Evolutionary conservation across 2,113 vertebrate genomes (phyloP).

Genomic region (Dascyllus trimaculatus): DNA sequence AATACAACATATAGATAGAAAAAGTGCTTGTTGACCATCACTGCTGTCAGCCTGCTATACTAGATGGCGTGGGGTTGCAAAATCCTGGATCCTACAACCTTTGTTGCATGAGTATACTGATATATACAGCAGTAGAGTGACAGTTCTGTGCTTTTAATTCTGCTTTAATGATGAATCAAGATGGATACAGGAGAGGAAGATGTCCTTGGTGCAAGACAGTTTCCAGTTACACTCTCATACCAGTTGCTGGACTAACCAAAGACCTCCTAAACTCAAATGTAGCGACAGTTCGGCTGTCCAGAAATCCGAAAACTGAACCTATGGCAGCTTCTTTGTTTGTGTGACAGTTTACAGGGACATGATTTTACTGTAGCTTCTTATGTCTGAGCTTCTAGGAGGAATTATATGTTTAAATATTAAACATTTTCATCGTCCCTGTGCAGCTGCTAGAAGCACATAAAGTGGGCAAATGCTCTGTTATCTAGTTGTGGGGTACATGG

Average conservation of each 20-base stretch:
- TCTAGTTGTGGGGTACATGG: slow-evolving; percentile 19
- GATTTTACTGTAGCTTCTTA: background rate
- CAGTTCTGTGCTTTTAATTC: background rate
- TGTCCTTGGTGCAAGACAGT: too few relatives aligned
- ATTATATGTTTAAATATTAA: background rate
- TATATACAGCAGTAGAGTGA: background rate
- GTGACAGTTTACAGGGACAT: background rate
- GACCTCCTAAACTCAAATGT: background rate
- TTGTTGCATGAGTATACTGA: background rate
- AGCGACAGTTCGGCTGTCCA: background rate
- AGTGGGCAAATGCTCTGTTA: slow-evolving; percentile 22
- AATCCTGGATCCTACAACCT: background rate
- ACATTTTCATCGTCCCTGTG: background rate
- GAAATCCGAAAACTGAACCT: background rate
- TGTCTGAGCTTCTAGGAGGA: background rate
- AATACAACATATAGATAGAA: too few relatives aligned
- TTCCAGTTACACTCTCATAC: too few relatives aligned
- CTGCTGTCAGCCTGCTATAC: background rate
- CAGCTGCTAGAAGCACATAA: background rate
- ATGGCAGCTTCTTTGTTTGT: background rate
- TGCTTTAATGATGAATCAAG: background rate
- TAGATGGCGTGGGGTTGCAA: background rate
- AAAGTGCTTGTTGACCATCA: background rate
- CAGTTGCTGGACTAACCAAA: background rate
- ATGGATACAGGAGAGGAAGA: background rate